Conservation (phyloP, 2,888 invertebrate species). For the Rhogogaster chlorosoma region DNA sequence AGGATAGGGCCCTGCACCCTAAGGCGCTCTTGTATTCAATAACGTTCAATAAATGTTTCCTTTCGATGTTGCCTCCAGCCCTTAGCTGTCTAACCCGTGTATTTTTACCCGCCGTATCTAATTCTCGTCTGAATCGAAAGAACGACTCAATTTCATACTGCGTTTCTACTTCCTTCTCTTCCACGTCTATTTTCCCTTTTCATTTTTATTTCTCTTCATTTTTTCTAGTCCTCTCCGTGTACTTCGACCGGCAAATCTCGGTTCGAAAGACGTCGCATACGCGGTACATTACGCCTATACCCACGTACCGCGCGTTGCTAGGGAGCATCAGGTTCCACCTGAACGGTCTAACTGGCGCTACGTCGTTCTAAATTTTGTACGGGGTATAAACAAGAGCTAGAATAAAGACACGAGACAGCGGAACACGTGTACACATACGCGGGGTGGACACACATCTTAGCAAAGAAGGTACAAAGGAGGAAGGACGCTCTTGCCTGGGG, state of each 20-base stretch:
- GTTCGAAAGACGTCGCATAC: not conserved
- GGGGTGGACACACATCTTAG: not conserved
- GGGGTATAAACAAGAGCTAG: not conserved
- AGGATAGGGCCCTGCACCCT: not conserved
- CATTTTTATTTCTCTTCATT: not conserved
- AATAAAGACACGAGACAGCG: not conserved
- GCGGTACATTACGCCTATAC: not conserved
- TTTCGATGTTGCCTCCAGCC: not conserved
- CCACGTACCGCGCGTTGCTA: not conserved
- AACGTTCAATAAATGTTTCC: slow-evolving; percentile 41
- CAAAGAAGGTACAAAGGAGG: not conserved
- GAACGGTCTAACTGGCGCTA: not conserved
- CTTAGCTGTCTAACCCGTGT: not conserved
- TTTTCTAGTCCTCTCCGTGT: not conserved
- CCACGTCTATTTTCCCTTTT: no score
- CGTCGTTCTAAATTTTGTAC: not conserved
- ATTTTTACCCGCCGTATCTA: not conserved
- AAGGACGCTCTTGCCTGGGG: not conserved
- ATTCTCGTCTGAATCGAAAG: not conserved
- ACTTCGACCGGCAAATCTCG: not conserved
- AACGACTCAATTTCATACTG: not conserved
- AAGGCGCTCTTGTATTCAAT: slow-evolving; percentile 30
- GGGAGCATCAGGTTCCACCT: not conserved
- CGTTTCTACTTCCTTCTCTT: not conserved
- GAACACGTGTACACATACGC: not conserved